These are phyloP conservation scores for Acronicta leporina DNA, from an alignment of 2,888 invertebrate genomes.

Conservation along the genomic window DNA sequence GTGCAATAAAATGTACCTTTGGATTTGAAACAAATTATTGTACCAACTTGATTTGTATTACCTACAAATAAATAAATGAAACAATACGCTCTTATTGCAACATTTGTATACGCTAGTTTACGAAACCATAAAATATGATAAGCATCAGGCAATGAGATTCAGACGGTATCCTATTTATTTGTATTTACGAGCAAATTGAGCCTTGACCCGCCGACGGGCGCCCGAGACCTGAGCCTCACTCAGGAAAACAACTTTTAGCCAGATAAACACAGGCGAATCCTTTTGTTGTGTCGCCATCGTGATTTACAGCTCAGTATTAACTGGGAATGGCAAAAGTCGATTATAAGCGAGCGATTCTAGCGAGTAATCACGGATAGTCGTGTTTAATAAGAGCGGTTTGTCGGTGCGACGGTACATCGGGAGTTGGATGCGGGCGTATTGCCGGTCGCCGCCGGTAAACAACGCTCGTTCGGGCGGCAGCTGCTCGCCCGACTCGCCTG, in stretches of 20 bases:
- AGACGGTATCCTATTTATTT: conserved; percentile 81
- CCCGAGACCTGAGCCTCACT: conserved; percentile 61
- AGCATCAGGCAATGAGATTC: conserved; percentile 82
- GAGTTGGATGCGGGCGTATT: conserved; percentile 74
- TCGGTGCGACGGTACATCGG: conserved; percentile 67
- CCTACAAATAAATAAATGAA: conserved; percentile 61
- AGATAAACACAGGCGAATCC: conserved; percentile 69
- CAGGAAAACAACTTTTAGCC: conserved; percentile 71
- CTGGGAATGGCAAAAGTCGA: conserved; percentile 53
- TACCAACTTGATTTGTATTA: too few relatives aligned
- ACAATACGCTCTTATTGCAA: conserved; percentile 73
- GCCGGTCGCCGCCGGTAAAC: conserved; percentile 78
- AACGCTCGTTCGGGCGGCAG: conserved; percentile 76
- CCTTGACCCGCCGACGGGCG: conserved; percentile 73
- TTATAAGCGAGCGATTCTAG: conserved; percentile 36
- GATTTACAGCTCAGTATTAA: conserved; percentile 67
- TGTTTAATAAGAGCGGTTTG: conserved; percentile 72
- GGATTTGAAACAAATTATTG: too few relatives aligned
- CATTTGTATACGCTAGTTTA: conserved; percentile 76
- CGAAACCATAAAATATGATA: conserved; percentile 84
- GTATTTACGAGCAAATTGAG: conserved; percentile 82
- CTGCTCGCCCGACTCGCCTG: conserved; percentile 77
- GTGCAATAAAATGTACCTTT: too few relatives aligned
- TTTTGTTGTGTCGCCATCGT: conserved; percentile 61
- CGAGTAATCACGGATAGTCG: conserved; percentile 54